These are phyloP conservation scores for Hirudinaria manillensis DNA, from an alignment of 2,888 invertebrate genomes.

Conservation along the genomic window DNA sequence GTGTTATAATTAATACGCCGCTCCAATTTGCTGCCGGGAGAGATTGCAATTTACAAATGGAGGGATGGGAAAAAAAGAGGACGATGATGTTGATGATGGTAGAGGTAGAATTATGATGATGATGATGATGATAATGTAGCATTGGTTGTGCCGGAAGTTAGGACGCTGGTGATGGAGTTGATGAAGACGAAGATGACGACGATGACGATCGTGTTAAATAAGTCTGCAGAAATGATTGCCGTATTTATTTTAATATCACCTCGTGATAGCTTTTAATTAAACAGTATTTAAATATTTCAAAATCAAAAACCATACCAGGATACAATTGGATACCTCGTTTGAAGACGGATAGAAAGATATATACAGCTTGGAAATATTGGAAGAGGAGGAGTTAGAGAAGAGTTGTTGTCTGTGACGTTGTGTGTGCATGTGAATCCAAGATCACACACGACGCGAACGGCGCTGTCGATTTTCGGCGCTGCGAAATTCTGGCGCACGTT, in stretches of 20 bases:
- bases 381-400: too few species aligned
- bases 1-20: conserved; percentile 3
- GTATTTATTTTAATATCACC: too few species aligned
- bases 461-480: neutral
- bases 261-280: too few species aligned
- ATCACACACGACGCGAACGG: neutral
- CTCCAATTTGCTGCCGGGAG: conserved; percentile 4
- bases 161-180: neutral
- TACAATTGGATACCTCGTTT: too few species aligned
- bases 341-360: too few species aligned
- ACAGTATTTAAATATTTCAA: too few species aligned
- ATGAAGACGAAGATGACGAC: neutral
- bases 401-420: too few species aligned
- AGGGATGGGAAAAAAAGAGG: neutral
- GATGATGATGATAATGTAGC: neutral
- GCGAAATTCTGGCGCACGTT: neutral
- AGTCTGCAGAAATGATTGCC: too few species aligned
- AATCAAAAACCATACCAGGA: too few species aligned
- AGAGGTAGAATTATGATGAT: neutral
- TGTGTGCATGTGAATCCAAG: too few species aligned
- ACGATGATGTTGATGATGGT: neutral
- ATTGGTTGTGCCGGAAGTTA: neutral
- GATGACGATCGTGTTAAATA: neutral
- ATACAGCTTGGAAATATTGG: too few species aligned
- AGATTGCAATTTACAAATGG: conserved; percentile 8